A percentile compares a stretch with the other conserved stretches of the same genome.
Evolutionary conservation across 2,888 invertebrate genomes (phyloP).

Genomic region (Allophyes oxyacanthae): DNA sequence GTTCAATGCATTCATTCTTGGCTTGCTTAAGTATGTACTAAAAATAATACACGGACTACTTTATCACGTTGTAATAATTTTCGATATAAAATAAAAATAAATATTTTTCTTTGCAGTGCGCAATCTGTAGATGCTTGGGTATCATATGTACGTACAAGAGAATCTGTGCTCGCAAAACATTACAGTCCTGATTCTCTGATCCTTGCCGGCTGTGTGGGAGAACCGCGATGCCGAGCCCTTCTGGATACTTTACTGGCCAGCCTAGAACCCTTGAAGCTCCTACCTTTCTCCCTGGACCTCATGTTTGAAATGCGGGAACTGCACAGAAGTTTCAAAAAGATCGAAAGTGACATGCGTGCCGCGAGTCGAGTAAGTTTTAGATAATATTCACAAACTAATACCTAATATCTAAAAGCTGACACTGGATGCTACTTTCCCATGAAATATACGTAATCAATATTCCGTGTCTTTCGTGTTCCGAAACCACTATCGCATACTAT

Average conservation of each 20-base stretch:
- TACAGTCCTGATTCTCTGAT: constrained; percentile 94
- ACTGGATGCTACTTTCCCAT: constrained; percentile 42
- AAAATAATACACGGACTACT: background rate
- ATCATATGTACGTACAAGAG: constrained; percentile 95
- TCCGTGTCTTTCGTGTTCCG: constrained; percentile 66
- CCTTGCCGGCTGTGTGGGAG: constrained; percentile 89
- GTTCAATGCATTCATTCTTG: constrained; percentile 96
- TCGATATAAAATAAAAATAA: background rate
- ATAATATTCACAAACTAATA: constrained; percentile 39
- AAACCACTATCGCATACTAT: constrained; percentile 71
- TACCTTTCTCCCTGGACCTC: constrained; percentile 95
- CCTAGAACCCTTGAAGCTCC: constrained; percentile 93
- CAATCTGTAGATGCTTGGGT: constrained; percentile 97
- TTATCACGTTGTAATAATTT: background rate
- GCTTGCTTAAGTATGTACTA: constrained; percentile 93
- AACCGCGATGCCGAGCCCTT: constrained; percentile 89
- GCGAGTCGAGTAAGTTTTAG: constrained; percentile 82
- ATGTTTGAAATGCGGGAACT: constrained; percentile 94
- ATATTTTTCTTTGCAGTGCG: constrained; percentile 85
- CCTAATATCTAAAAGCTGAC: constrained; percentile 37
- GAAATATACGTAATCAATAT: constrained; percentile 62
- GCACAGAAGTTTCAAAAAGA: constrained; percentile 93
- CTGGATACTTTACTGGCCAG: constrained; percentile 93
- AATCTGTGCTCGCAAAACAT: constrained; percentile 94
- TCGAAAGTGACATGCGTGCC: constrained; percentile 89